A percentile compares a stretch with the other conserved stretches of the same genome.
Conservation (phyloP, 2,113 vertebrate species). For the Serinus canaria region DNA sequence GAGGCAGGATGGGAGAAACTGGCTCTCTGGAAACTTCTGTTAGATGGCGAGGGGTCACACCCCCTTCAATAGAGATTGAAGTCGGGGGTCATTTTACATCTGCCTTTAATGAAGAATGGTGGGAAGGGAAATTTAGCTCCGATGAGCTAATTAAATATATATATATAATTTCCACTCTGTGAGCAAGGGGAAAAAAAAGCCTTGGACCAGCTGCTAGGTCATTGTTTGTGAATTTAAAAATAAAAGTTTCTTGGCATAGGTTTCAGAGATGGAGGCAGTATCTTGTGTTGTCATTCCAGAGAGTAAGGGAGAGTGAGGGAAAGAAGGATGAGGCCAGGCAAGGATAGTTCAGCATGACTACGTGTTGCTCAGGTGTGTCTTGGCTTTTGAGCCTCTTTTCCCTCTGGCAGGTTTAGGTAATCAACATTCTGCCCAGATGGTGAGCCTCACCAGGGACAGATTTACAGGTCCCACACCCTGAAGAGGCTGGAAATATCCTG, state of each 20-base stretch:
- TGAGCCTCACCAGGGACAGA: neutral
- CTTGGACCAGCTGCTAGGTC: slow-evolving; percentile 59
- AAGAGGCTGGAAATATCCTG: neutral
- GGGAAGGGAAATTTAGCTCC: slow-evolving; percentile 63
- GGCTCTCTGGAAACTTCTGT: slow-evolving; percentile 43
- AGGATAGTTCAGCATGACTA: slow-evolving; percentile 7
- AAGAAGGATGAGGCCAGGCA: neutral
- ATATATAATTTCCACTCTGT: slow-evolving; percentile 66
- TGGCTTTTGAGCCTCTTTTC: slow-evolving; percentile 24
- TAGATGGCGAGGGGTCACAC: slow-evolving; percentile 39
- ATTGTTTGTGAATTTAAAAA: slow-evolving; percentile 77
- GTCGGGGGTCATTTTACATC: slow-evolving; percentile 61
- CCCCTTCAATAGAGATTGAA: slow-evolving; percentile 49
- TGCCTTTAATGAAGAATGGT: slow-evolving; percentile 50
- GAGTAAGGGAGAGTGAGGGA: neutral
- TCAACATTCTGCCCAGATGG: neutral
- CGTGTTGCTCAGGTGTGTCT: slow-evolving; percentile 46
- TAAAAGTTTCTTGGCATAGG: slow-evolving; percentile 71
- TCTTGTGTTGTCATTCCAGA: neutral
- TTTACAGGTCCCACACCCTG: neutral
- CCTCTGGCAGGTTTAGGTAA: slow-evolving; percentile 43
- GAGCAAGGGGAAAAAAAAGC: slow-evolving; percentile 18
- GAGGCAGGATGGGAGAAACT: slow-evolving; percentile 59
- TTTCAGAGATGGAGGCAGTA: slow-evolving; percentile 28
- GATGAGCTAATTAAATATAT: slow-evolving; percentile 71